A percentile compares a stretch with the other conserved stretches of the same genome.
Conservation (phyloP, 2,797 vertebrate genomes). For the Florisuga fusca region DNA sequence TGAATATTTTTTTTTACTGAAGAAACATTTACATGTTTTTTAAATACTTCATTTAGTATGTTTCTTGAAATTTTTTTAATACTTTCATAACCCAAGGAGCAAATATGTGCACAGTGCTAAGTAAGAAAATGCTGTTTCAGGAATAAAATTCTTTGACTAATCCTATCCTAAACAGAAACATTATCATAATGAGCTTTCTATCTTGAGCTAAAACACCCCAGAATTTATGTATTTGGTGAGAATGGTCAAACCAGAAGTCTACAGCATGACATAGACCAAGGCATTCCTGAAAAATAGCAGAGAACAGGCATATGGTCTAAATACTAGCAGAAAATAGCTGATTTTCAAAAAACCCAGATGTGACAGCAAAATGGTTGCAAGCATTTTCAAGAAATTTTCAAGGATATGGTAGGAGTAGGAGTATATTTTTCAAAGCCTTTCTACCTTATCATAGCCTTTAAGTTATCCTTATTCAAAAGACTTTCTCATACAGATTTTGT, state of each 20-base stretch:
- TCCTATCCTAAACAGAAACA: not conserved
- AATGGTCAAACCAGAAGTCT: not conserved
- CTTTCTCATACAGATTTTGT: not conserved
- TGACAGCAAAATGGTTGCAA: not conserved
- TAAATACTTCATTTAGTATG: not conserved
- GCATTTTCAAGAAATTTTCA: not conserved
- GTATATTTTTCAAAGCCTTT: not conserved
- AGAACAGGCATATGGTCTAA: not conserved
- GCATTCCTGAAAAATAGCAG: not conserved
- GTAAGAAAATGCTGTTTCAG: not conserved
- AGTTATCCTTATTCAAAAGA: not conserved
- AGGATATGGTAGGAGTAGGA: not conserved
- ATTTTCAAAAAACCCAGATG: not conserved
- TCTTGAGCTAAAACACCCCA: not conserved
- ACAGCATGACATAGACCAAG: fast-evolving
- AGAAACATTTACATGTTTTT: not conserved
- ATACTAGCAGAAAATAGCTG: not conserved
- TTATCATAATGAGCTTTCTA: not conserved
- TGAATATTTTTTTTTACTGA: not conserved
- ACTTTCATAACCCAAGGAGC: not conserved
- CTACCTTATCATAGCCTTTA: not conserved
- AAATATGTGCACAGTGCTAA: not conserved
- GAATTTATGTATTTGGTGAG: not conserved
- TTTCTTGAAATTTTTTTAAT: not conserved
- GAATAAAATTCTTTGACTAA: not conserved